These are phyloP conservation scores for Acromyrmex echinatior DNA, from an alignment of 1,140 invertebrate genomes.

Conservation along the genomic window DNA sequence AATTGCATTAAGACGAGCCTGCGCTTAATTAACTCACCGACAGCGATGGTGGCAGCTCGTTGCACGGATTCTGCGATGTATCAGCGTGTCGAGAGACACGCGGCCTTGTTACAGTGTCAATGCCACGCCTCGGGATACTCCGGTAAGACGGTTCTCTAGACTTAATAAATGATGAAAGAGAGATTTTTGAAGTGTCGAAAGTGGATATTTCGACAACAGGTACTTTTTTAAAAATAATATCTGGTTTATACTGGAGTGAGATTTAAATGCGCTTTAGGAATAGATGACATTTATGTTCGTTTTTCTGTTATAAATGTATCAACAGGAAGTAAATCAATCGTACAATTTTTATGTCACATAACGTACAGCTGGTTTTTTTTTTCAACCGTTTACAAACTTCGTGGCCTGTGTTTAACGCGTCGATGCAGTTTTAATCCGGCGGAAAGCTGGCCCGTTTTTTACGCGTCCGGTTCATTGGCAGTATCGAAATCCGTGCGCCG, in stretches of 20 bases:
- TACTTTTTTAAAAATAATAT: neutral
- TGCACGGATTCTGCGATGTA: neutral
- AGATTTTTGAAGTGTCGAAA: neutral
- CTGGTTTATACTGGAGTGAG: neutral
- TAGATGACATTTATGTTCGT: slow-evolving; percentile 1
- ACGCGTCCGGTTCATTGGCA: slow-evolving; percentile 50
- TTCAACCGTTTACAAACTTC: slow-evolving; percentile 40
- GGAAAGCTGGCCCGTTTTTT: slow-evolving; percentile 58
- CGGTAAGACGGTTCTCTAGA: slow-evolving; percentile 12
- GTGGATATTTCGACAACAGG: neutral
- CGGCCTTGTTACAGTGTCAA: slow-evolving; percentile 50
- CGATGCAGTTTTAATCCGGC: slow-evolving; percentile 62
- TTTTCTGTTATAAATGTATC: slow-evolving; percentile 6
- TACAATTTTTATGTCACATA: slow-evolving; percentile 38
- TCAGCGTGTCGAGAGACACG: slow-evolving; percentile 36
- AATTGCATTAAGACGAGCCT: slow-evolving; percentile 78
- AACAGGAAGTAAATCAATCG: slow-evolving; percentile 18
- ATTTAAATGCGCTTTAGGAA: neutral
- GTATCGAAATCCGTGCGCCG: slow-evolving; percentile 47
- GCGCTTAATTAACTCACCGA: slow-evolving; percentile 78
- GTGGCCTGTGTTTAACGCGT: slow-evolving; percentile 58
- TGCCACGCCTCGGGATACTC: slow-evolving; percentile 3
- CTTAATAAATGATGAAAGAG: neutral
- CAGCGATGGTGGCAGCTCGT: slow-evolving; percentile 15
- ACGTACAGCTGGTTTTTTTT: slow-evolving; percentile 22